Conservation (phyloP, 1,140 invertebrate species). For the Cherax quadricarinatus region DNA sequence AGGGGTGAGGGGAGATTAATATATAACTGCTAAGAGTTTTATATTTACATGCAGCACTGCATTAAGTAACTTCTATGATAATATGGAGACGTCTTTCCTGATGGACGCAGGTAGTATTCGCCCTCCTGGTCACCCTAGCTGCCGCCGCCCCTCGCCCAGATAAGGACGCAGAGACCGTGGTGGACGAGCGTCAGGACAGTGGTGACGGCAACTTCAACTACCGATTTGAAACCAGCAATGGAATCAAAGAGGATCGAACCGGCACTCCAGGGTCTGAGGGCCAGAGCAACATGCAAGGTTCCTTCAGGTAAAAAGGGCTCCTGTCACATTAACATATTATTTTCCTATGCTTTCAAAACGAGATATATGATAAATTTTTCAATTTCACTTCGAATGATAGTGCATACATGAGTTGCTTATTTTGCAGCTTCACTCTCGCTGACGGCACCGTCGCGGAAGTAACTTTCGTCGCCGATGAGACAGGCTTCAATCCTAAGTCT, state of each 20-base stretch:
- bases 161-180: background rate
- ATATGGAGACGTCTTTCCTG: too few species aligned
- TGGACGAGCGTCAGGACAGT: constrained; percentile 9
- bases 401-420: too few species aligned
- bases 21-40: too few species aligned
- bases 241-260: background rate
- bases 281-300: constrained; percentile 23
- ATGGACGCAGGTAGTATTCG: background rate
- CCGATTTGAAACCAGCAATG: constrained; percentile 25
- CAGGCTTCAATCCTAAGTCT: constrained; percentile 22
- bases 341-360: too few species aligned
- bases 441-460: constrained; percentile 10
- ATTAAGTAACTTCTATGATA: too few species aligned
- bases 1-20: too few species aligned
- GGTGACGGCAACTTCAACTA: constrained; percentile 42
- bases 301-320: background rate
- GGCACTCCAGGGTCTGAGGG: constrained; percentile 1
- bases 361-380: too few species aligned
- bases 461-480: constrained; percentile 40
- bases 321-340: too few species aligned
- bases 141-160: background rate
- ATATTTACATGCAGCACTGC: too few species aligned
- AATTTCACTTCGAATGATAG: too few species aligned
- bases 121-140: constrained; percentile 18
- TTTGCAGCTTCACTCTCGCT: background rate